Percentiles rank a stretch among this genome's conserved stretches.
Evolutionary conservation across 2,113 vertebrate species (phyloP).

Genomic region (Reinhardtius hippoglossoides): DNA sequence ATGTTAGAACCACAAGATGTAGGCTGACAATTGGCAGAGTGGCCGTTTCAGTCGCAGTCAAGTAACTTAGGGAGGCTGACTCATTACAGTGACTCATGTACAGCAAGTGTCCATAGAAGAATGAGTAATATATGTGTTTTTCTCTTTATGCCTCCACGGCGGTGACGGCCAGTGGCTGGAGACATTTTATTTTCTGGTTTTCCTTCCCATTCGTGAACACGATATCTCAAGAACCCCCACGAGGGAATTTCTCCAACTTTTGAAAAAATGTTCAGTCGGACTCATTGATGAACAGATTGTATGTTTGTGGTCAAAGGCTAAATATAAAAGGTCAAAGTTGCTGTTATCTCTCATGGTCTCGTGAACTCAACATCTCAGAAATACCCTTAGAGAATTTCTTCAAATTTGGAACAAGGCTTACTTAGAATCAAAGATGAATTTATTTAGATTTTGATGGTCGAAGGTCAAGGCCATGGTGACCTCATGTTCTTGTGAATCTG

Average conservation of each 20-base stretch:
- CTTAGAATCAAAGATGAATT: too few relatives aligned
- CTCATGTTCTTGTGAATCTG: too few relatives aligned
- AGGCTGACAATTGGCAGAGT: conserved; percentile 27
- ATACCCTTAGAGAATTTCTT: too few relatives aligned
- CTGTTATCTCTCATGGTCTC: too few relatives aligned
- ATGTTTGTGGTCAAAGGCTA: not conserved
- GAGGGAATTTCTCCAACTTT: too few relatives aligned
- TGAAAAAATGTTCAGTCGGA: too few relatives aligned
- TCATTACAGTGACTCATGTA: conserved; percentile 26
- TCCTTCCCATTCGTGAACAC: not conserved
- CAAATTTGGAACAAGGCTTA: too few relatives aligned
- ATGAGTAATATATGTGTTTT: not conserved
- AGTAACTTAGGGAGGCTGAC: not conserved
- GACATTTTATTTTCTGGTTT: not conserved
- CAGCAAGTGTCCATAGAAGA: not conserved
- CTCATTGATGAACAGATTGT: too few relatives aligned
- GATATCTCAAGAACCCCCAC: not conserved
- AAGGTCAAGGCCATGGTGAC: too few relatives aligned
- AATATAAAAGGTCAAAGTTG: too few relatives aligned
- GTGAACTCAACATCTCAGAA: too few relatives aligned
- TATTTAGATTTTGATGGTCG: too few relatives aligned
- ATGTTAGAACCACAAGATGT: conserved; percentile 9
- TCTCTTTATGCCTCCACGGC: not conserved
- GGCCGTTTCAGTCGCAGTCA: not conserved
- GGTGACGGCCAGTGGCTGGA: not conserved